phyloP scores from a whole-genome alignment of 1,140 invertebrate genomes.

The Cherax quadricarinatus region DNA sequence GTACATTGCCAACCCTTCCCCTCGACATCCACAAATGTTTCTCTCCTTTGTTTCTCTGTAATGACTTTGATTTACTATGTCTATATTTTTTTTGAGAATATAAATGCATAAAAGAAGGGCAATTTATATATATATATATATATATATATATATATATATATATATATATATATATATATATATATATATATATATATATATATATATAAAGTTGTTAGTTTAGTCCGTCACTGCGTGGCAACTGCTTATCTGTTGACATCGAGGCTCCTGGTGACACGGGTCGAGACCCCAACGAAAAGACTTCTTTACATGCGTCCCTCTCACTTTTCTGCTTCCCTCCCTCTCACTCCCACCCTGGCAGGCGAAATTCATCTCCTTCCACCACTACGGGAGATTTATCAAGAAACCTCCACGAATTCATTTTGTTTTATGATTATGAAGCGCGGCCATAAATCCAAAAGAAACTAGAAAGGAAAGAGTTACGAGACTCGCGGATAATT shows the following conservation, averaged over 20 bases:
- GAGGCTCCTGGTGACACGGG: too few relatives aligned
- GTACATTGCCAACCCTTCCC: neutral
- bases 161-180: too few relatives aligned
- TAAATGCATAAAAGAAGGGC: too few relatives aligned
- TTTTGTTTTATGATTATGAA: conserved; percentile 68
- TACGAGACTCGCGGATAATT: conserved; percentile 40
- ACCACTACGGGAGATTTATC: conserved; percentile 51
- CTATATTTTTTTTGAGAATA: too few relatives aligned
- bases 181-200: too few relatives aligned
- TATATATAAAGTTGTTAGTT: too few relatives aligned
- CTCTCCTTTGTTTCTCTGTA: neutral
- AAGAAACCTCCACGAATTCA: conserved; percentile 60
- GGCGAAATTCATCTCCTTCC: conserved; percentile 16
- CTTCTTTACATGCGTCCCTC: neutral
- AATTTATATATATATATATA: too few relatives aligned
- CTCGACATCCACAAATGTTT: neutral
- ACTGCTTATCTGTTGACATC: too few relatives aligned
- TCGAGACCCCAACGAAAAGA: too few relatives aligned
- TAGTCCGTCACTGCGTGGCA: too few relatives aligned
- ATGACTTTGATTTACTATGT: too few relatives aligned
- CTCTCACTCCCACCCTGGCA: neutral
- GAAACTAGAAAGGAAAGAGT: conserved; percentile 48
- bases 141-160: too few relatives aligned
- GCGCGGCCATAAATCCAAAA: conserved; percentile 49
- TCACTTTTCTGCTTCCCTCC: neutral